phyloP scores from a whole-genome alignment of 2,797 vertebrate species.

The Myotis daubentonii region DNA sequence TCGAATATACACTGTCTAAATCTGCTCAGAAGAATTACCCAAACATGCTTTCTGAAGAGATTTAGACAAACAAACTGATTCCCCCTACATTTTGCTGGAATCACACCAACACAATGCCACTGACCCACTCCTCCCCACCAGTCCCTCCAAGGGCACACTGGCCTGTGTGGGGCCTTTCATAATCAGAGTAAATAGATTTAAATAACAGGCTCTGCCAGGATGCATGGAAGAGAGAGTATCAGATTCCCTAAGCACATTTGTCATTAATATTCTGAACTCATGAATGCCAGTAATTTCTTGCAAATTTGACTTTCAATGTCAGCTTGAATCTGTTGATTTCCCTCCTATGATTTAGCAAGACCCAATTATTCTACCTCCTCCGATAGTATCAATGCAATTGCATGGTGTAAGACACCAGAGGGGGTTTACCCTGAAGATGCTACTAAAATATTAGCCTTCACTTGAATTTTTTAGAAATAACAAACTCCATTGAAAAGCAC shows the following conservation, averaged over 20 bases:
- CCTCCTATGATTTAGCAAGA: slow-evolving; percentile 53
- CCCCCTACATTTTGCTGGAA: slow-evolving; percentile 45
- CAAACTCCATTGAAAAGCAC: background rate
- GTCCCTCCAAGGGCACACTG: background rate
- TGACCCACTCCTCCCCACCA: slow-evolving; percentile 5
- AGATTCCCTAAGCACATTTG: slow-evolving; percentile 72
- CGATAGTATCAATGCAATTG: background rate
- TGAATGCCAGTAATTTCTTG: slow-evolving; percentile 73
- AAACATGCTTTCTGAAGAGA: slow-evolving; percentile 45
- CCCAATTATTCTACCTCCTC: slow-evolving; percentile 35
- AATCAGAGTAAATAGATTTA: slow-evolving; percentile 70
- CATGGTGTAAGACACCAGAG: background rate
- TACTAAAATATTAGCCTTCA: background rate
- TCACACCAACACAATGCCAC: slow-evolving; percentile 27
- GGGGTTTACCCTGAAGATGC: background rate
- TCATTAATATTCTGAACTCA: slow-evolving; percentile 72
- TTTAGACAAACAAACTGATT: slow-evolving; percentile 53
- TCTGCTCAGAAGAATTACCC: slow-evolving; percentile 40
- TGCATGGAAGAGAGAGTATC: slow-evolving; percentile 59
- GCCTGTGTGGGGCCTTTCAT: background rate
- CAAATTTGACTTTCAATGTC: slow-evolving; percentile 73
- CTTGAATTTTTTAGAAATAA: slow-evolving; percentile 45
- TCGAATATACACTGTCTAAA: slow-evolving; percentile 47
- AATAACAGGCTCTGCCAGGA: slow-evolving; percentile 59
- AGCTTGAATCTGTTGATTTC: slow-evolving; percentile 72